Evolutionary conservation across 1,140 invertebrate genomes (phyloP).

Genomic region (Reticulitermes speratus): DNA sequence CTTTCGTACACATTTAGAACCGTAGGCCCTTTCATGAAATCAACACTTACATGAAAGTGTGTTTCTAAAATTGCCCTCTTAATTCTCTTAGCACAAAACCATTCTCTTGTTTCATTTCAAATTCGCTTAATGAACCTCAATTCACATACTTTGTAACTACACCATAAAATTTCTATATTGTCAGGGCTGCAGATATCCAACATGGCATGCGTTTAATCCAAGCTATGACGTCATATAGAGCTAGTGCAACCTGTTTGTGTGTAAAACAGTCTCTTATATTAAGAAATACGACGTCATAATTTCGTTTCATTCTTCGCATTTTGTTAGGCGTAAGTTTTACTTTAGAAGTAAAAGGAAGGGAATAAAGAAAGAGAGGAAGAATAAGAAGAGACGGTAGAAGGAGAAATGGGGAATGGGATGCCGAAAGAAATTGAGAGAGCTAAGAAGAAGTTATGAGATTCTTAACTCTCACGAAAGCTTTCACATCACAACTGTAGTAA

Average conservation of each 20-base stretch:
- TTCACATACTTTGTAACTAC: neutral
- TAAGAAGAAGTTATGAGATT: constrained; percentile 24
- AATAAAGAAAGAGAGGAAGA: neutral
- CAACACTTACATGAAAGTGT: no score
- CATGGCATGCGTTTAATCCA: no score
- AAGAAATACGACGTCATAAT: constrained; percentile 28
- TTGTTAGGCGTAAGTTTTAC: neutral
- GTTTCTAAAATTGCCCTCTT: no score
- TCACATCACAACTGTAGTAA: neutral
- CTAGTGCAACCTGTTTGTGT: neutral
- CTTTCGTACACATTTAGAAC: no score
- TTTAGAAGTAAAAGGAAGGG: neutral
- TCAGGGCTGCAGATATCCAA: no score
- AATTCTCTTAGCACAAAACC: no score
- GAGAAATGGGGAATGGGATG: no score
- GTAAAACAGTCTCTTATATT: constrained; percentile 21
- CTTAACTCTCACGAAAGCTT: constrained; percentile 18
- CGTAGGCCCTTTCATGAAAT: no score
- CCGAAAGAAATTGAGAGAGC: constrained; percentile 25
- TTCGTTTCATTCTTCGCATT: constrained; percentile 22
- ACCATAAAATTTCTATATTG: neutral
- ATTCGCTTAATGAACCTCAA: neutral
- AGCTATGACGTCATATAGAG: neutral
- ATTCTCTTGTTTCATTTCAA: no score
- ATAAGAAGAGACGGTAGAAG: neutral